Evolutionary conservation across 1,140 invertebrate species (phyloP).

Genomic region (Prorops nasuta): DNA sequence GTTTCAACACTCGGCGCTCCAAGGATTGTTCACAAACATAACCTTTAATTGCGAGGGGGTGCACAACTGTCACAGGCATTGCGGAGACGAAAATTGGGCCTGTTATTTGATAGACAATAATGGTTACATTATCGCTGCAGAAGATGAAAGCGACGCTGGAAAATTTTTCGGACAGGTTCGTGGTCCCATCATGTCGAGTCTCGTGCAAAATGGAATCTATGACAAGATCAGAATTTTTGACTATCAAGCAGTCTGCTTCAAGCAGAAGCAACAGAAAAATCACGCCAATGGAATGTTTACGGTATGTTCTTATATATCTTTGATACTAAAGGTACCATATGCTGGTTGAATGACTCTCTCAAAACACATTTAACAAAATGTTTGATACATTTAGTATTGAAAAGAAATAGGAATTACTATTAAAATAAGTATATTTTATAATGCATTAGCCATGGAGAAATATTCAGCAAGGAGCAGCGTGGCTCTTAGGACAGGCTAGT

Average conservation of each 20-base stretch:
- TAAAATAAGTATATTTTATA: background rate
- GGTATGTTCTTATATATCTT: constrained; percentile 51
- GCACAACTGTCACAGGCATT: constrained; percentile 63
- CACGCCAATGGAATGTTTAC: constrained; percentile 61
- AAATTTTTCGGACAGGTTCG: constrained; percentile 83
- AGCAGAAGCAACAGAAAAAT: constrained; percentile 58
- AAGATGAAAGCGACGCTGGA: constrained; percentile 72
- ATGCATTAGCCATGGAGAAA: constrained; percentile 51
- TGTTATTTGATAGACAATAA: constrained; percentile 89
- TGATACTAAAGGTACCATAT: background rate
- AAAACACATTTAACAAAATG: too few relatives aligned
- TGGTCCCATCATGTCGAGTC: constrained; percentile 71
- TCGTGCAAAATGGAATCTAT: constrained; percentile 78
- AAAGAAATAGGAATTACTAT: background rate
- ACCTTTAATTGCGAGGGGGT: constrained; percentile 62
- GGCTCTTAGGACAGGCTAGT: constrained; percentile 52
- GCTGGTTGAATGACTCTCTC: background rate
- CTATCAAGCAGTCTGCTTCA: constrained; percentile 87
- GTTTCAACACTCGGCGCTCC: constrained; percentile 75
- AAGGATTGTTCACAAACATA: constrained; percentile 76
- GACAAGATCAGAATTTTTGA: constrained; percentile 77
- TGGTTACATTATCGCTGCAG: constrained; percentile 80
- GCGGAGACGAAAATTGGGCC: constrained; percentile 69
- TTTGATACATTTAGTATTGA: too few relatives aligned
- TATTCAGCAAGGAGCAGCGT: constrained; percentile 46